phyloP scores from a whole-genome alignment of 2,113 vertebrate species.

The Channa maculata region DNA sequence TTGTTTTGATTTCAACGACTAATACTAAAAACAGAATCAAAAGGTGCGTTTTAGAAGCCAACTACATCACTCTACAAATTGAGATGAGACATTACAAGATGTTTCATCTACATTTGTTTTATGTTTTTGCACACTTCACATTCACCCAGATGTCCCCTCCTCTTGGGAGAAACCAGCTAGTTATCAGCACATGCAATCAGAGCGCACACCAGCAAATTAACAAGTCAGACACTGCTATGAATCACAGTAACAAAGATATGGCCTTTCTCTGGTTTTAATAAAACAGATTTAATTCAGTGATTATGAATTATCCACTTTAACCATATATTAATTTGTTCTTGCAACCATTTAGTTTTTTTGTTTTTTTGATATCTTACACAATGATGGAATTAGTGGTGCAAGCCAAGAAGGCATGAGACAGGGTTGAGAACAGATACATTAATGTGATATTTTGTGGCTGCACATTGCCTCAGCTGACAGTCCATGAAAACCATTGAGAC shows the following conservation, averaged over 20 bases:
- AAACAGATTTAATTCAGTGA: constrained; percentile 39
- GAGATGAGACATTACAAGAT: constrained; percentile 6
- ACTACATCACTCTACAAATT: neutral
- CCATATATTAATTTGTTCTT: constrained; percentile 18
- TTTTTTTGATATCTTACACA: constrained; percentile 2
- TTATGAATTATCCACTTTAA: constrained; percentile 46
- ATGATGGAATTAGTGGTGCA: constrained; percentile 7
- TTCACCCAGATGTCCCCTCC: neutral
- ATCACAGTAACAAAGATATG: constrained; percentile 32
- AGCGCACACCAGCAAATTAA: constrained; percentile 42
- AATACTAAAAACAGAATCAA: neutral
- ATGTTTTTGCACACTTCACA: neutral
- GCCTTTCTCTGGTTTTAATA: constrained; percentile 24
- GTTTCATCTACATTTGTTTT: constrained; percentile 12
- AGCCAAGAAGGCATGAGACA: constrained; percentile 15
- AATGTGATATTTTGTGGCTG: constrained; percentile 5
- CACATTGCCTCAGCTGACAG: constrained; percentile 10
- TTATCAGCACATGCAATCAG: constrained; percentile 38
- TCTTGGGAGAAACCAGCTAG: neutral
- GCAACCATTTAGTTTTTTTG: neutral
- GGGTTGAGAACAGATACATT: constrained; percentile 21
- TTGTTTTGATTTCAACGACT: neutral
- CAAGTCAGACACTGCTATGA: constrained; percentile 42
- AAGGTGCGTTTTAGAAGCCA: neutral
- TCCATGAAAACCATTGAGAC: constrained; percentile 1